Percentiles rank a stretch among this genome's conserved stretches.
phyloP scores from a whole-genome alignment of 2,888 invertebrate genomes.

The Chloroclystis v-ata region DNA sequence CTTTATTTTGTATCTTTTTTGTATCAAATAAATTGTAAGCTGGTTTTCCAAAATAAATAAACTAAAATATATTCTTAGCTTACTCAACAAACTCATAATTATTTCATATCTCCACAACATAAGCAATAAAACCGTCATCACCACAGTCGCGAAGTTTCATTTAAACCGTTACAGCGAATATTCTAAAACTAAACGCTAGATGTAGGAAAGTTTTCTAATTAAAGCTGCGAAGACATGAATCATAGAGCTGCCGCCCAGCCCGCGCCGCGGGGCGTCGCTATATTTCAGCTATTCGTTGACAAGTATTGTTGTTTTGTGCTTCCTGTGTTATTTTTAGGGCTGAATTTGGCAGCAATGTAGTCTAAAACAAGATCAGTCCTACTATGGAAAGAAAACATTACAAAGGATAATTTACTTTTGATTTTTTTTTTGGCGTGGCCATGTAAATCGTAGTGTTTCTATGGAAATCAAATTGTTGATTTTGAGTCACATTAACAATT shows the following conservation, averaged over 20 bases:
- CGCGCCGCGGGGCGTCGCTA: slow-evolving; percentile 33
- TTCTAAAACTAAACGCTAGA: slow-evolving; percentile 25
- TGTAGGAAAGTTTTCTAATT: slow-evolving; percentile 36
- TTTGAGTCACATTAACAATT: too few relatives aligned
- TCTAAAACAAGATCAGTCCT: too few relatives aligned
- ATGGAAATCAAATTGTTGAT: background rate
- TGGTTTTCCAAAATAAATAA: too few relatives aligned
- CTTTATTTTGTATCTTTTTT: too few relatives aligned
- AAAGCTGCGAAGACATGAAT: slow-evolving; percentile 23
- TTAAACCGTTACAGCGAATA: slow-evolving; percentile 19
- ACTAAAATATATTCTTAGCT: too few relatives aligned
- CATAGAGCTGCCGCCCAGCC: slow-evolving; percentile 27
- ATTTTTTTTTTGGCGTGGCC: too few relatives aligned
- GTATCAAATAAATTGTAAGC: too few relatives aligned
- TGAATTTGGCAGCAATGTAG: too few relatives aligned
- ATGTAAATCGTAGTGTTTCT: too few relatives aligned
- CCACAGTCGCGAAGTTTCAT: slow-evolving; percentile 22
- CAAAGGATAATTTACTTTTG: too few relatives aligned
- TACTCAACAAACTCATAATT: too few relatives aligned
- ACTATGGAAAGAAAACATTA: too few relatives aligned
- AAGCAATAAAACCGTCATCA: slow-evolving; percentile 13
- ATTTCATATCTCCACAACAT: slow-evolving; percentile 2
- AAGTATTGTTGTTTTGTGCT: slow-evolving; percentile 16
- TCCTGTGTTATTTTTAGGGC: slow-evolving; percentile 16
- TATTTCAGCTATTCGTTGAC: slow-evolving; percentile 22